A percentile compares a stretch with the other conserved stretches of the same genome.
These are phyloP conservation scores for Neoniphon sammara DNA, from an alignment of 2,797 vertebrate species.

Conservation along the genomic window DNA sequence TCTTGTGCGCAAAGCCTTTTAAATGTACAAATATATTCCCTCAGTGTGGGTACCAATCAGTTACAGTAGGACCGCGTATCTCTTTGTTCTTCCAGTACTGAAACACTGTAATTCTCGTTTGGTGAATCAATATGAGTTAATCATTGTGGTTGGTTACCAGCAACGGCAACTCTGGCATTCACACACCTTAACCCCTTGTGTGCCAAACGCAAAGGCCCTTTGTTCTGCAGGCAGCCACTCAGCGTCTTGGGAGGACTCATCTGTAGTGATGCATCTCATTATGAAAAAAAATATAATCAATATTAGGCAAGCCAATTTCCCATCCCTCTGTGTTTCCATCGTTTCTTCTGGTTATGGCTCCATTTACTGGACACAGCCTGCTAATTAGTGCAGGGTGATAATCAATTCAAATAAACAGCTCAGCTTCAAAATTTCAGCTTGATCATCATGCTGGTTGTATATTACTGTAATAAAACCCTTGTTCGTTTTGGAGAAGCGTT, in stretches of 20 bases:
- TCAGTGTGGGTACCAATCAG: constrained; percentile 21
- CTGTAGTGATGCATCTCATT: background rate
- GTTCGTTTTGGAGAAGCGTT: no score
- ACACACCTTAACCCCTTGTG: constrained; percentile 59
- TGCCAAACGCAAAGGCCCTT: constrained; percentile 44
- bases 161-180: constrained; percentile 25
- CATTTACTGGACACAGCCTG: background rate
- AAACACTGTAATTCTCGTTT: constrained; percentile 43
- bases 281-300: constrained; percentile 3
- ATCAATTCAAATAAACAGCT: background rate
- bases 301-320: background rate
- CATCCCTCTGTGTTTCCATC: background rate
- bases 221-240: constrained; percentile 46
- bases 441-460: background rate
- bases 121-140: constrained; percentile 51
- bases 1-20: constrained; percentile 8
- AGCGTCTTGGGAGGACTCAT: constrained; percentile 8
- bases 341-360: background rate
- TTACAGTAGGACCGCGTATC: constrained; percentile 20
- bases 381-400: background rate
- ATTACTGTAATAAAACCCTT: background rate
- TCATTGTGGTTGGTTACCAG: constrained; percentile 33
- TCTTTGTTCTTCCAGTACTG: constrained; percentile 29
- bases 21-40: constrained; percentile 43
- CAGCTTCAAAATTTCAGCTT: background rate